These are phyloP conservation scores for Crypturellus tataupa DNA, from an alignment of 2,797 vertebrate genomes.

Conservation along the genomic window DNA sequence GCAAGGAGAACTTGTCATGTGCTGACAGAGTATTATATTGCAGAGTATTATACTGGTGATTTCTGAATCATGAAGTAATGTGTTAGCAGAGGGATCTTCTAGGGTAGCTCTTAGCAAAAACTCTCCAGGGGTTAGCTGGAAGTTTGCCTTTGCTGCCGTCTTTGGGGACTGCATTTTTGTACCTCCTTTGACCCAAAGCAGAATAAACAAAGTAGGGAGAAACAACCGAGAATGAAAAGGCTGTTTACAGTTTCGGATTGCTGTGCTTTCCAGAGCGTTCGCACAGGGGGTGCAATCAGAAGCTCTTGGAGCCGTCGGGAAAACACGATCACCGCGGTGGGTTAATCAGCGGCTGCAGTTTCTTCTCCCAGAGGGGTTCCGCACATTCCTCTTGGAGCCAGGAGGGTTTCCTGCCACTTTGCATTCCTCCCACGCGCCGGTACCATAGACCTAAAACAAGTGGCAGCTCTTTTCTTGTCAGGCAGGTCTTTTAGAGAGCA, in stretches of 20 bases:
- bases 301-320: neutral
- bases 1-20: conserved; percentile 61
- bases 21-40: conserved; percentile 54
- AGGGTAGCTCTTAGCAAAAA: conserved; percentile 6
- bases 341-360: neutral
- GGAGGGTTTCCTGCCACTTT: neutral
- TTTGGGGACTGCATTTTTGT: neutral
- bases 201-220: neutral
- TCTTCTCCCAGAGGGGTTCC: neutral
- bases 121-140: neutral
- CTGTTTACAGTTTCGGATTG: neutral
- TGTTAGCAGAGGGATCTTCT: conserved; percentile 34
- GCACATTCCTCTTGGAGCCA: neutral
- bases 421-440: neutral
- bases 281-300: neutral
- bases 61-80: conserved; percentile 58
- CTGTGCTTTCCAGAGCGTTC: neutral
- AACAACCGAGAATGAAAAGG: neutral
- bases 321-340: neutral
- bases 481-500: conserved; percentile 24
- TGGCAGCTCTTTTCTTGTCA: conserved; percentile 5
- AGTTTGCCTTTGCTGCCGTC: neutral
- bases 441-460: neutral
- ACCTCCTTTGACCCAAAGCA: neutral
- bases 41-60: conserved; percentile 53